Conservation (phyloP, 2,797 vertebrate species). For the Cyprinodon diabolis region DNA sequence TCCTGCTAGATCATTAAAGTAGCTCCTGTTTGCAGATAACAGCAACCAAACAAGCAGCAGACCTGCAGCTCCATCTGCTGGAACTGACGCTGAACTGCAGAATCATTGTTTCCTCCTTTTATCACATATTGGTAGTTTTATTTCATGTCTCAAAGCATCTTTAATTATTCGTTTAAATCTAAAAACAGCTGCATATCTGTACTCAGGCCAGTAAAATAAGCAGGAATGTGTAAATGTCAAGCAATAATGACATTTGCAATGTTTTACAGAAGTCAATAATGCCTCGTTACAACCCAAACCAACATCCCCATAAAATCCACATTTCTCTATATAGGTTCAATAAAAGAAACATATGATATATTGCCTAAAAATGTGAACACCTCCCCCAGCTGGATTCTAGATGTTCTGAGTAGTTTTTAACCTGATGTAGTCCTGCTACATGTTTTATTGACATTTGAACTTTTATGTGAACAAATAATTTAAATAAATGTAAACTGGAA, state of each 20-base stretch:
- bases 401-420: neutral
- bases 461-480: neutral
- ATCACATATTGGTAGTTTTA: neutral
- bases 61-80: conserved; percentile 40
- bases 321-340: too few relatives aligned
- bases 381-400: too few relatives aligned
- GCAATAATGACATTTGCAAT: neutral
- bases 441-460: neutral
- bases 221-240: neutral
- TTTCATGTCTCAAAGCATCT: too few relatives aligned
- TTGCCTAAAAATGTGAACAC: too few relatives aligned
- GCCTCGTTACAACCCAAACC: too few relatives aligned
- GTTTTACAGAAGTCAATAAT: neutral
- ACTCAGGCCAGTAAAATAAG: neutral
- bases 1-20: too few relatives aligned
- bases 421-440: too few relatives aligned
- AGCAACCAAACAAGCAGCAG: neutral
- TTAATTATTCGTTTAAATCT: too few relatives aligned
- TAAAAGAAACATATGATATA: too few relatives aligned
- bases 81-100: conserved; percentile 4
- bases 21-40: neutral
- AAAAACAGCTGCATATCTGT: neutral
- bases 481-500: neutral
- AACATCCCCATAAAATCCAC: too few relatives aligned
- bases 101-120: neutral